Evolutionary conservation across 2,888 invertebrate species (phyloP).

Genomic region (Pterobdella sp.): DNA sequence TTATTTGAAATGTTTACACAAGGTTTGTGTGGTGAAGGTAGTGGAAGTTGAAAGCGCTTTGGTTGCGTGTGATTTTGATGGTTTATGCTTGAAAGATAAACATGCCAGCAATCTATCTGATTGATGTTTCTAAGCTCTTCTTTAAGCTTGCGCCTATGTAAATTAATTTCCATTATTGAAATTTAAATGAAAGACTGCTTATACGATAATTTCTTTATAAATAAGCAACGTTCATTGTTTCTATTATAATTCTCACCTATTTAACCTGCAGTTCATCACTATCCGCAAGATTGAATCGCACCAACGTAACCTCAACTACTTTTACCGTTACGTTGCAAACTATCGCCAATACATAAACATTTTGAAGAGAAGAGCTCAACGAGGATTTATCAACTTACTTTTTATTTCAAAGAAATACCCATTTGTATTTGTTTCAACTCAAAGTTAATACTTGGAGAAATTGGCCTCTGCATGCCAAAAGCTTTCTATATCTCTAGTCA

Average conservation of each 20-base stretch:
- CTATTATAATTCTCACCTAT: background rate
- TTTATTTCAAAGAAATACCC: too few species aligned
- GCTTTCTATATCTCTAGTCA: too few species aligned
- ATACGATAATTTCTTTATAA: background rate
- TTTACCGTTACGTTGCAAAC: too few species aligned
- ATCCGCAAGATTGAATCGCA: background rate
- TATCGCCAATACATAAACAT: too few species aligned
- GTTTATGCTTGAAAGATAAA: background rate
- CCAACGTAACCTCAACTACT: background rate
- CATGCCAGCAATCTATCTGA: background rate
- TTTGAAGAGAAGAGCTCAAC: too few species aligned
- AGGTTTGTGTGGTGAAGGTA: background rate
- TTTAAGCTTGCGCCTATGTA: background rate
- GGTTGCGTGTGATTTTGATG: constrained; percentile 5
- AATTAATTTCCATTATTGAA: background rate
- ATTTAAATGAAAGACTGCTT: background rate
- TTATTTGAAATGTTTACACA: too few species aligned
- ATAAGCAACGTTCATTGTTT: background rate
- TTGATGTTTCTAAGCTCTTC: background rate
- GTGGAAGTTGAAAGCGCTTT: background rate
- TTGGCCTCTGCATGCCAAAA: too few species aligned
- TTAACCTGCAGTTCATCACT: background rate
- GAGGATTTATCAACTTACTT: too few species aligned
- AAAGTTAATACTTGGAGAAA: too few species aligned
- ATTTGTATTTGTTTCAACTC: too few species aligned